These are phyloP conservation scores for Hyperopisus bebe DNA, from an alignment of 2,113 vertebrate species.

Conservation along the genomic window DNA sequence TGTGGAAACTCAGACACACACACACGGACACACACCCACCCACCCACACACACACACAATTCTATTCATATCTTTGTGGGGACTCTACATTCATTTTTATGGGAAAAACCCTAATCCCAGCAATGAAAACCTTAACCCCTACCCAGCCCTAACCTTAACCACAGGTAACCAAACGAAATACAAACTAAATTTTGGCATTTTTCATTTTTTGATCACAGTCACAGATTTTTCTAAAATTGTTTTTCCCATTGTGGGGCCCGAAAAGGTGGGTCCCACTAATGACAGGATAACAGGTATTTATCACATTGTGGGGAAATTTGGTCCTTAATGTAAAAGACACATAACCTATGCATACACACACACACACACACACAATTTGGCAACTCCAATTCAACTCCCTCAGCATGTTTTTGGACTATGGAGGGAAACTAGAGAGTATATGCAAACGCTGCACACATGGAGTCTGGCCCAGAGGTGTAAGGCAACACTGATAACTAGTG, in stretches of 20 bases:
- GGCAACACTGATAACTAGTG: too few relatives aligned
- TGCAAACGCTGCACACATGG: too few relatives aligned
- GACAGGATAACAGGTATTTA: background rate
- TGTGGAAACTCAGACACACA: background rate
- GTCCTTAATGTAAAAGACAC: too few relatives aligned
- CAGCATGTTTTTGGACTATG: too few relatives aligned
- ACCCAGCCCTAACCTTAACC: background rate
- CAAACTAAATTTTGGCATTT: background rate
- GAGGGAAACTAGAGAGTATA: too few relatives aligned
- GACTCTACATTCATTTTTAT: background rate
- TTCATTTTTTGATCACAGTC: background rate
- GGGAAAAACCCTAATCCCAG: background rate
- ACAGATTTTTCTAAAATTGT: background rate
- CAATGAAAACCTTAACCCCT: background rate
- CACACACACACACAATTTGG: too few relatives aligned
- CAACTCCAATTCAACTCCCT: too few relatives aligned
- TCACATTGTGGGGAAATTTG: too few relatives aligned
- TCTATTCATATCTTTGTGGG: background rate
- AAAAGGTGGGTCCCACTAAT: background rate
- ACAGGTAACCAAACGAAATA: background rate
- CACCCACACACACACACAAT: background rate
- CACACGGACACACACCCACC: too few relatives aligned
- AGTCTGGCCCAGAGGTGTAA: too few relatives aligned
- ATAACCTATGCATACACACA: too few relatives aligned
- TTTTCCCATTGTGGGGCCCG: background rate